Conservation (phyloP, 2,113 vertebrate species). For the Ciconia maguari region DNA sequence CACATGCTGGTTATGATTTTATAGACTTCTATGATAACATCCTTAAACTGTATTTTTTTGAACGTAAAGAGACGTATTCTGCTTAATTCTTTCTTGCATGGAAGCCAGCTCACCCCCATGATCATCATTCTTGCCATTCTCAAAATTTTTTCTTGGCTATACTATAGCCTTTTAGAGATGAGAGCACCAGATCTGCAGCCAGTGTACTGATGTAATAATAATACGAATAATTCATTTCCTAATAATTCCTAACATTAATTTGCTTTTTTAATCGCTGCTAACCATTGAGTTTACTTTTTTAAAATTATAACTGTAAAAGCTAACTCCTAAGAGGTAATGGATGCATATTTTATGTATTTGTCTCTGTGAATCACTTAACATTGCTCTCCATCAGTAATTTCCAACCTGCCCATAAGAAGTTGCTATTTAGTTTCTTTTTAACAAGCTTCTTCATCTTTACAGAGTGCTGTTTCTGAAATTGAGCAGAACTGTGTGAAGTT, state of each 20-base stretch:
- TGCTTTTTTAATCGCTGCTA: neutral
- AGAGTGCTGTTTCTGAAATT: neutral
- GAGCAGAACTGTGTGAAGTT: neutral
- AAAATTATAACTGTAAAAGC: neutral
- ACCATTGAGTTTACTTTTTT: neutral
- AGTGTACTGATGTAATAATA: neutral
- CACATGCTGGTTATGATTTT: neutral
- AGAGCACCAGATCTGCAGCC: neutral
- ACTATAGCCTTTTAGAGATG: neutral
- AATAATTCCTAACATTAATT: neutral
- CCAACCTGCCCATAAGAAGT: neutral
- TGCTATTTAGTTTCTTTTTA: neutral
- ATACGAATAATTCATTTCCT: neutral
- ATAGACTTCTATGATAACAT: neutral
- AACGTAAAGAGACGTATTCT: neutral
- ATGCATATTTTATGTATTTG: neutral
- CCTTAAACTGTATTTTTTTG: neutral
- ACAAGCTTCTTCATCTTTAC: neutral
- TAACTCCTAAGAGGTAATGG: neutral
- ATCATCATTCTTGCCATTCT: neutral
- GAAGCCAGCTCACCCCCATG: neutral
- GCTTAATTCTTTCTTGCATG: neutral
- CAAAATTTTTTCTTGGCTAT: neutral
- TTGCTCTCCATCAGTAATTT: neutral
- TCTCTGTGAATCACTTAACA: neutral